Evolutionary conservation across 2,888 invertebrate species (phyloP), one percentile per base, ranked within the genome.

Genomic region (Euplagia quadripunctaria): DNA sequence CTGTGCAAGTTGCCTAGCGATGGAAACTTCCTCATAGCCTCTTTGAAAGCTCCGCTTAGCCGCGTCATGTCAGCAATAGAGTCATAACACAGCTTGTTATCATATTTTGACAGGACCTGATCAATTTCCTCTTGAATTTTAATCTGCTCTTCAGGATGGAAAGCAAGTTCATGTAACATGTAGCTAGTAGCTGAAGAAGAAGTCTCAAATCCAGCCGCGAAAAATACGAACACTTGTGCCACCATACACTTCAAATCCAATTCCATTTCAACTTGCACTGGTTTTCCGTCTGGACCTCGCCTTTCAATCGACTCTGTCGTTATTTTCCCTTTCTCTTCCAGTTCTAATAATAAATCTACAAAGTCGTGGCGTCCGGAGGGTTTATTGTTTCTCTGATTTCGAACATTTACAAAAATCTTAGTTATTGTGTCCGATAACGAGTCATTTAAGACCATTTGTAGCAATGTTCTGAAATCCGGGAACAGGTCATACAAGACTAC

Each of bases 141-240:
- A 31, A 78, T 76, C 74, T 96, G 96, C 46, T 91, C 83, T 11
- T 94, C 91, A 1, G 91, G 93, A 73, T 96, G 82, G 58, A 85
- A 90, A 0, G 96, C 95, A 0, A 96, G 86, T 75, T 92, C 88
- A 72, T 94, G 93, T 31, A 94, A 82, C 16, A 89, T 87, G 70
- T 85, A 93, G 73, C 93, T 94, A 2, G 94, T 91, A 4, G 93
- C 90, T 0, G 93, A 93, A 0, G 96, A 94, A 0, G 95, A 94
- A 0, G 96, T 95, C 79, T 96, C 95, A 55, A 94, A 96, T 5
- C 96, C 96, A n/a, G 95, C 96, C 9, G 87, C 90, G 51, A 94
- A 94, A 80, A 94, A 94, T 16, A 94, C 78, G 41, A 92, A 91
- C 7, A 92, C 88, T 80, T 94, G 94, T 6, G 93, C 92, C 4